A percentile compares a stretch with the other conserved stretches of the same genome.
Evolutionary conservation across 1,140 invertebrate species (phyloP).

Genomic region (Sitobion miscanthi): DNA sequence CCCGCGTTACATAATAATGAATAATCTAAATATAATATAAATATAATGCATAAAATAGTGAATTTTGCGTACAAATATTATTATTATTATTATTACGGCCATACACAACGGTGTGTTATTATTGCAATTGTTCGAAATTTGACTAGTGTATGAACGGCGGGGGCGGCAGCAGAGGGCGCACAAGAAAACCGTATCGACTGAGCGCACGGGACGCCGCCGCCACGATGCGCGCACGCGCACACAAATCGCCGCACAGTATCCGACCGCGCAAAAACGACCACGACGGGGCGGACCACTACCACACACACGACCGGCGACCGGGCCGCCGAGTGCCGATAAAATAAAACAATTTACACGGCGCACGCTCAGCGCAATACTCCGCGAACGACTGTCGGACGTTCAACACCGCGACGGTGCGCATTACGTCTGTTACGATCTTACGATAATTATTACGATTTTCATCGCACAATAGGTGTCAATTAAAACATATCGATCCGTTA

Average conservation of each 20-base stretch:
- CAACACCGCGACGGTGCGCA: neutral
- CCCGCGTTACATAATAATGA: neutral
- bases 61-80: neutral
- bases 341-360: constrained; percentile 1
- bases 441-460: neutral
- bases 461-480: too few species aligned
- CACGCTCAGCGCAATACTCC: neutral
- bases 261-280: constrained; percentile 20
- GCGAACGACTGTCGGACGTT: constrained; percentile 24
- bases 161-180: neutral
- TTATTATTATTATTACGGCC: neutral
- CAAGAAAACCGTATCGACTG: constrained; percentile 27
- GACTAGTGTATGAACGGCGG: neutral
- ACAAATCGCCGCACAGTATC: neutral
- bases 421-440: neutral
- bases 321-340: neutral
- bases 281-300: neutral
- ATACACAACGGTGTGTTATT: neutral
- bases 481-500: too few species aligned
- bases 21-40: neutral
- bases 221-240: neutral
- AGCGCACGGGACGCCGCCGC: neutral
- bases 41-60: neutral
- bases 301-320: neutral
- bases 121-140: neutral